Evolutionary conservation across 2,888 invertebrate species (phyloP).

Genomic region (Keiferia lycopersicella): DNA sequence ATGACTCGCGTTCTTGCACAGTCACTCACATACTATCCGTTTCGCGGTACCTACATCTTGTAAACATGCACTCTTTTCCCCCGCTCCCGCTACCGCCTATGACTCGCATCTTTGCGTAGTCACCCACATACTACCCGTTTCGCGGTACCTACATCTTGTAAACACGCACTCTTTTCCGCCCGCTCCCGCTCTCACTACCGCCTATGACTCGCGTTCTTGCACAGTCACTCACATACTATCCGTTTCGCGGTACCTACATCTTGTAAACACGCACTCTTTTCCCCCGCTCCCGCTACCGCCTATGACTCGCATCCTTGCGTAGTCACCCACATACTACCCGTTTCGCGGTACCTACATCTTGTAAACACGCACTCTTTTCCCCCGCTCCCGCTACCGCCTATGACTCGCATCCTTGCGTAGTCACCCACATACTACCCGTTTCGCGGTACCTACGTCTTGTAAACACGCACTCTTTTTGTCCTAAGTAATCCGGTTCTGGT

Average conservation of each 20-base stretch:
- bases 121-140: constrained; percentile 72
- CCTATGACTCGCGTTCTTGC: constrained; percentile 37
- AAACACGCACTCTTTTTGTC: constrained; percentile 79
- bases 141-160: constrained; percentile 71
- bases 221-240: constrained; percentile 67
- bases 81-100: constrained; percentile 39
- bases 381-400: constrained; percentile 30
- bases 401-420: constrained; percentile 40
- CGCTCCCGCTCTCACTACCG: constrained; percentile 29
- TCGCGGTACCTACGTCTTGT: constrained; percentile 64
- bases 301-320: constrained; percentile 36
- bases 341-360: constrained; percentile 71
- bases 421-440: constrained; percentile 71
- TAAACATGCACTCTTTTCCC: constrained; percentile 76
- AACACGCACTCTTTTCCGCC: no score
- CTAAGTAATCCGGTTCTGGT: constrained; percentile 80
- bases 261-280: constrained; percentile 77
- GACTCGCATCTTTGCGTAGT: constrained; percentile 42
- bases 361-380: constrained; percentile 59
- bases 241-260: constrained; percentile 69
- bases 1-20: constrained; percentile 38
- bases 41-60: constrained; percentile 67
- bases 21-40: constrained; percentile 69
- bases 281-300: constrained; percentile 38
- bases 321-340: constrained; percentile 69